Percentiles rank a stretch among this genome's conserved stretches.
Evolutionary conservation across 92 coral and sea anemone genomes (phyloP).

Genomic region (Pocillopora meandrina): DNA sequence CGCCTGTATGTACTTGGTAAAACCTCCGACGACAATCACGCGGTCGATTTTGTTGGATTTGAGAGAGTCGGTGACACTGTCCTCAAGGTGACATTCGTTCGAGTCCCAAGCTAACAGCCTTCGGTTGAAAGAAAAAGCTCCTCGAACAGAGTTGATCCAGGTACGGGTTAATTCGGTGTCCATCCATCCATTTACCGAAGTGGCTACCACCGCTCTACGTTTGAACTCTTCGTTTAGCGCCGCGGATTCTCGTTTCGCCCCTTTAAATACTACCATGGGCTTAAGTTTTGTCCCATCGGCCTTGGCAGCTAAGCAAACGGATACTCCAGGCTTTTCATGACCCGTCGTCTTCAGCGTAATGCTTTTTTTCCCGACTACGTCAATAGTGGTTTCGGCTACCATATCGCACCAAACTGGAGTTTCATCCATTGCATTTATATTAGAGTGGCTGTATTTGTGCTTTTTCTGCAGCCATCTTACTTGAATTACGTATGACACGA

Average conservation of each 20-base stretch:
- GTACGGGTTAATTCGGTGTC: conserved; percentile 54
- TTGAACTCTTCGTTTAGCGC: conserved; percentile 65
- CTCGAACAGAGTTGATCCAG: conserved; percentile 61
- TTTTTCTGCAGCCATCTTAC: conserved; percentile 64
- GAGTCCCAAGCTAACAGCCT: conserved; percentile 73
- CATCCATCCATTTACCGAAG: conserved; percentile 63
- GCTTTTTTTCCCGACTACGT: conserved; percentile 54
- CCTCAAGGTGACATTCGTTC: conserved; percentile 59
- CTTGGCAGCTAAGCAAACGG: conserved; percentile 69
- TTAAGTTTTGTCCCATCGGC: conserved; percentile 72
- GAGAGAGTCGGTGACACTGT: conserved; percentile 43
- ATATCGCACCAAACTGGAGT: conserved; percentile 76
- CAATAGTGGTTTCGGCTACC: conserved; percentile 64
- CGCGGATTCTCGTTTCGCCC: conserved; percentile 70
- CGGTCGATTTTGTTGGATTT: conserved; percentile 57
- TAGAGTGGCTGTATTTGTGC: conserved; percentile 58
- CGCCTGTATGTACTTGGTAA: conserved; percentile 43
- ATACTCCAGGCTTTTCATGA: conserved; percentile 68
- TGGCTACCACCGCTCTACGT: conserved; percentile 64
- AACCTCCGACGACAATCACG: conserved; percentile 56
- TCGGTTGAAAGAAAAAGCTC: conserved; percentile 50
- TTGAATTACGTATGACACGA: conserved; percentile 70
- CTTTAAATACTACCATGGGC: conserved; percentile 78
- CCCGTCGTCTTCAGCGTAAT: conserved; percentile 63
- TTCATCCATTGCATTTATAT: conserved; percentile 68